These are phyloP conservation scores for Poeciliopsis occidentalis DNA, from an alignment of 2,113 vertebrate genomes.

Conservation along the genomic window DNA sequence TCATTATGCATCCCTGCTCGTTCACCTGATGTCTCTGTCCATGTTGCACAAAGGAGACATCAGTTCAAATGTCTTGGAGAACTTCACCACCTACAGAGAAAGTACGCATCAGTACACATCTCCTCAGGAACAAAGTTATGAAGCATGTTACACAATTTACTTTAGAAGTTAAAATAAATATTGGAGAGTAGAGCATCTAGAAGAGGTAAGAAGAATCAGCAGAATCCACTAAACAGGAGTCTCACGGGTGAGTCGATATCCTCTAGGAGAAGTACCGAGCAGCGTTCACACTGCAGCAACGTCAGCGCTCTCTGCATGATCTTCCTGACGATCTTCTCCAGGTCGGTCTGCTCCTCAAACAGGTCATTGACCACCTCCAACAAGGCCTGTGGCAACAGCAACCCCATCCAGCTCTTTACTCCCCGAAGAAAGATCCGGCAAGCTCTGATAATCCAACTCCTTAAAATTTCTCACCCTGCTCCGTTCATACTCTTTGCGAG, in stretches of 20 bases:
- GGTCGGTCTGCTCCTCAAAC: slow-evolving; percentile 84
- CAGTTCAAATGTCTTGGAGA: slow-evolving; percentile 84
- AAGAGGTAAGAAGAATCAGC: neutral
- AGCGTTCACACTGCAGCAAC: slow-evolving; percentile 82
- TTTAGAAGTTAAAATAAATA: neutral
- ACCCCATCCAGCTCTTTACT: neutral
- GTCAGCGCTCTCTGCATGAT: slow-evolving; percentile 84
- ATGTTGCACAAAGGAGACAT: slow-evolving; percentile 83
- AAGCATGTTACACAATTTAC: neutral
- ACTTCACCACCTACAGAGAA: slow-evolving; percentile 81
- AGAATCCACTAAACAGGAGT: neutral
- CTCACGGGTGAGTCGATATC: slow-evolving; percentile 83
- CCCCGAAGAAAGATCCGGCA: neutral
- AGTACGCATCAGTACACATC: neutral
- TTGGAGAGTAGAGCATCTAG: neutral
- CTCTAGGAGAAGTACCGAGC: slow-evolving; percentile 84
- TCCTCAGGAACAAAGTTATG: neutral
- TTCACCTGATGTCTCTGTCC: slow-evolving; percentile 79
- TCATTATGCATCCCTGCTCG: neutral
- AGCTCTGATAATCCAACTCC: slow-evolving; percentile 8
- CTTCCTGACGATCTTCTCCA: slow-evolving; percentile 85
- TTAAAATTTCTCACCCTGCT: slow-evolving; percentile 71
- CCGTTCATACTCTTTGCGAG: slow-evolving; percentile 82
- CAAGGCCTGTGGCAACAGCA: slow-evolving; percentile 66
- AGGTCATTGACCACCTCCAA: slow-evolving; percentile 84